phyloP scores from a whole-genome alignment of 2,113 vertebrate species.

The Orycteropus afer region DNA sequence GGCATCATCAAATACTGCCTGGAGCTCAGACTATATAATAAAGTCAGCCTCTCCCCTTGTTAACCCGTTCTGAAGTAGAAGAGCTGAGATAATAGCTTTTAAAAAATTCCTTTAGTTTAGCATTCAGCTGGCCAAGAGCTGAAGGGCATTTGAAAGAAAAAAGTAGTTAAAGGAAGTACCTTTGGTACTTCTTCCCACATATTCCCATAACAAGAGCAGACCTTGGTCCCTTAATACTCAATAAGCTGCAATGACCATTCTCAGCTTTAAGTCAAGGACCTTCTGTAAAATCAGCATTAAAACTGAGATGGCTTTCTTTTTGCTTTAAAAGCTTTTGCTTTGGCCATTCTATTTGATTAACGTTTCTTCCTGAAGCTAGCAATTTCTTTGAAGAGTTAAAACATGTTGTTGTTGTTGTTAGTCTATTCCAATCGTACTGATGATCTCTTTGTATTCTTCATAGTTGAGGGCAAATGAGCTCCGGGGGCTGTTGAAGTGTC shows the following conservation, averaged over 20 bases:
- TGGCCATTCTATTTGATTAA: slow-evolving; percentile 19
- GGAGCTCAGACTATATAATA: not conserved
- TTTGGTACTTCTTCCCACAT: not conserved
- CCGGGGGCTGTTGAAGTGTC: not conserved
- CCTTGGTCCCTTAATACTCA: not conserved
- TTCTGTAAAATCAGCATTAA: slow-evolving; percentile 1
- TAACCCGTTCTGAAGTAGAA: not conserved
- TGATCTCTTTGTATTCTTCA: not conserved
- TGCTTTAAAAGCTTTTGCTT: slow-evolving; percentile 22
- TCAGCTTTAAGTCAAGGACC: not conserved
- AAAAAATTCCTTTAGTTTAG: not conserved
- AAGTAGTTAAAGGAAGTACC: not conserved
- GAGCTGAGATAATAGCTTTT: not conserved
- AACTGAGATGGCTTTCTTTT: not conserved
- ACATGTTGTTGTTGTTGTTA: not conserved
- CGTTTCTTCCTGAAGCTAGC: not conserved
- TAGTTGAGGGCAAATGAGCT: not conserved
- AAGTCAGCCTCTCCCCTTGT: not conserved
- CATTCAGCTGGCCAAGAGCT: slow-evolving; percentile 17
- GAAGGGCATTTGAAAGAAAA: slow-evolving; percentile 32
- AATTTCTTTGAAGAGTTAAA: slow-evolving; percentile 6
- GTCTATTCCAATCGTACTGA: not conserved
- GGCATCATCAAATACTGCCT: slow-evolving; percentile 21
- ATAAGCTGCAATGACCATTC: not conserved
- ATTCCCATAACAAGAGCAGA: slow-evolving; percentile 39